These are phyloP conservation scores for Calliopum simillimum DNA, from an alignment of 2,888 invertebrate species.

Conservation along the genomic window DNA sequence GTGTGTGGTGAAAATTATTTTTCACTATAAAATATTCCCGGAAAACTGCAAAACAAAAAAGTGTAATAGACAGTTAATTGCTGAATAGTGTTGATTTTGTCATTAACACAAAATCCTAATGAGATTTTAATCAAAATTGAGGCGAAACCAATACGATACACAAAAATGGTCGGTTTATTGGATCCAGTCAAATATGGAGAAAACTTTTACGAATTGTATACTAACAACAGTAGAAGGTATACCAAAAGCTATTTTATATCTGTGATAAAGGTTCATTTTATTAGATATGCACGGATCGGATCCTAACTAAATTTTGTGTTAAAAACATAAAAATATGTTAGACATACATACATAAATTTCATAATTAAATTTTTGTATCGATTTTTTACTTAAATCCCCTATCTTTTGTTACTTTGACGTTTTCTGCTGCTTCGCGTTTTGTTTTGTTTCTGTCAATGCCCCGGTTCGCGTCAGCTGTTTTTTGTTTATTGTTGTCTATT, in stretches of 20 bases:
- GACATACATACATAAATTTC: conserved; percentile 14
- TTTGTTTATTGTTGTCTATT: conserved; percentile 34
- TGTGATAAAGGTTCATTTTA: background rate
- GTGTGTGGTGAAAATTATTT: background rate
- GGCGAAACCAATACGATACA: background rate
- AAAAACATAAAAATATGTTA: too few relatives aligned
- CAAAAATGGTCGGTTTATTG: conserved; percentile 64
- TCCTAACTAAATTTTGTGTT: too few relatives aligned
- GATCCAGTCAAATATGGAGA: conserved; percentile 67
- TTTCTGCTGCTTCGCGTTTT: conserved; percentile 35
- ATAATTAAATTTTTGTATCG: conserved; percentile 12
- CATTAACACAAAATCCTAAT: background rate
- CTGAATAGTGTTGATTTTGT: background rate
- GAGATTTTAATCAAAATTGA: background rate
- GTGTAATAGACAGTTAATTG: background rate
- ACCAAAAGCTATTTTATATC: conserved; percentile 21
- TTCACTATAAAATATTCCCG: background rate
- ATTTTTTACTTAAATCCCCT: conserved; percentile 36
- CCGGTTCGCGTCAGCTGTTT: conserved; percentile 28
- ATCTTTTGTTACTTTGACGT: conserved; percentile 17
- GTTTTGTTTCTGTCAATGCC: conserved; percentile 15
- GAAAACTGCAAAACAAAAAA: too few relatives aligned
- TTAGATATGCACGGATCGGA: too few relatives aligned
- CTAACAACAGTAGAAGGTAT: conserved; percentile 64
- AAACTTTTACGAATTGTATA: conserved; percentile 67